phyloP scores from a whole-genome alignment of 2,888 invertebrate genomes.

The Dexiosoma caninum region DNA sequence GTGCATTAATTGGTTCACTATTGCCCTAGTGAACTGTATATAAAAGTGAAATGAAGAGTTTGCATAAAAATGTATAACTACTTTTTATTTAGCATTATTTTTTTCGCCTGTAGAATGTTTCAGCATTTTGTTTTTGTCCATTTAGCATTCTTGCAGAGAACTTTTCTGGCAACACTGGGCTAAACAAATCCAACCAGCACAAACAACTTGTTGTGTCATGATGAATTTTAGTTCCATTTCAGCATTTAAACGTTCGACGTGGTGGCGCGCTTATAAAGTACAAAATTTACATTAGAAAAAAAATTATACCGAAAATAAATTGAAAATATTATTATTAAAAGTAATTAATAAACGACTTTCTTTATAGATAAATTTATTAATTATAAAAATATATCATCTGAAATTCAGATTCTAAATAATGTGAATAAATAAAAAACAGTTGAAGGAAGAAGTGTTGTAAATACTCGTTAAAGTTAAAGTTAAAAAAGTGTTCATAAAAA shows the following conservation, averaged over 20 bases:
- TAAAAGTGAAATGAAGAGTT: too few relatives aligned
- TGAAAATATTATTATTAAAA: slow-evolving; percentile 5
- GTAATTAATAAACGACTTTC: not conserved
- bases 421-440: not conserved
- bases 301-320: slow-evolving; percentile 26
- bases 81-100: too few relatives aligned
- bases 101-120: too few relatives aligned
- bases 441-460: not conserved
- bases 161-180: not conserved
- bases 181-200: not conserved
- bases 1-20: too few relatives aligned
- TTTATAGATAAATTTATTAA: not conserved
- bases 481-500: not conserved
- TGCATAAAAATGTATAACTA: too few relatives aligned
- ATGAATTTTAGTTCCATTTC: slow-evolving; percentile 31
- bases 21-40: too few relatives aligned
- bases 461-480: too few relatives aligned
- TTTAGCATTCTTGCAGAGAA: too few relatives aligned
- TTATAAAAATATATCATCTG: not conserved
- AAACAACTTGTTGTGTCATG: slow-evolving; percentile 8
- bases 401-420: not conserved
- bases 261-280: not conserved
- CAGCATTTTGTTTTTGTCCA: too few relatives aligned
- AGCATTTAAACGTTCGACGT: slow-evolving; percentile 8
- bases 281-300: not conserved